Conservation (phyloP, 2,113 vertebrate species). For the Indri indri region DNA sequence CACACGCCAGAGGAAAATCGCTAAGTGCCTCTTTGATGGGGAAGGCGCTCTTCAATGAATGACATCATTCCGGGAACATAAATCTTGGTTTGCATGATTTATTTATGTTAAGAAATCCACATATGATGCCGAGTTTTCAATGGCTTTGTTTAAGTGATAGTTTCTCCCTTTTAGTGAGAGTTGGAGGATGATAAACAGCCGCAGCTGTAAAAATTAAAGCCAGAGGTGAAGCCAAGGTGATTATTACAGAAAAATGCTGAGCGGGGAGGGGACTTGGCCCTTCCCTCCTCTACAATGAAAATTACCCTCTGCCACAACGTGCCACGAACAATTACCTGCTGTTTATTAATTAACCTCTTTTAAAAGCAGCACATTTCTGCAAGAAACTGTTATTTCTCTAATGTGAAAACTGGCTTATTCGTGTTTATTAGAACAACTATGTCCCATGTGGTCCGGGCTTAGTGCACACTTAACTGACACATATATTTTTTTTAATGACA, state of each 20-base stretch:
- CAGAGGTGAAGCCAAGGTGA: slow-evolving; percentile 66
- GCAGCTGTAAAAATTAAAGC: slow-evolving; percentile 70
- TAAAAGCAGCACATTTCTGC: neutral
- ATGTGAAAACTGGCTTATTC: slow-evolving; percentile 19
- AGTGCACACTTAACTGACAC: neutral
- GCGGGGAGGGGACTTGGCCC: slow-evolving; percentile 29
- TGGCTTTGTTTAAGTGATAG: slow-evolving; percentile 59
- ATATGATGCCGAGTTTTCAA: slow-evolving; percentile 10
- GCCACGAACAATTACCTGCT: slow-evolving; percentile 52
- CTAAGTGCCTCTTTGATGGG: neutral
- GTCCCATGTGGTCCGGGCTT: neutral
- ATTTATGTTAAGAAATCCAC: slow-evolving; percentile 59
- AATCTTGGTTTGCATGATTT: slow-evolving; percentile 16
- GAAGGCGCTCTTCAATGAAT: neutral
- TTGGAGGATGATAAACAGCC: slow-evolving; percentile 59
- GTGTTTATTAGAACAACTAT: neutral
- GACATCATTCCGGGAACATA: neutral
- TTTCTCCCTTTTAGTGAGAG: slow-evolving; percentile 49
- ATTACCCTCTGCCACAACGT: slow-evolving; percentile 18
- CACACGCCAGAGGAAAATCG: rapidly evolving
- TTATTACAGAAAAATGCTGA: slow-evolving; percentile 38
- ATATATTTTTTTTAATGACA: neutral
- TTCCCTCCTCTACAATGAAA: slow-evolving; percentile 32
- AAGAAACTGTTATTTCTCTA: slow-evolving; percentile 51
- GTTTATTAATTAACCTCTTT: slow-evolving; percentile 69